Evolutionary conservation across 1,140 invertebrate species (phyloP).

Genomic region (Liolophura sinensis): DNA sequence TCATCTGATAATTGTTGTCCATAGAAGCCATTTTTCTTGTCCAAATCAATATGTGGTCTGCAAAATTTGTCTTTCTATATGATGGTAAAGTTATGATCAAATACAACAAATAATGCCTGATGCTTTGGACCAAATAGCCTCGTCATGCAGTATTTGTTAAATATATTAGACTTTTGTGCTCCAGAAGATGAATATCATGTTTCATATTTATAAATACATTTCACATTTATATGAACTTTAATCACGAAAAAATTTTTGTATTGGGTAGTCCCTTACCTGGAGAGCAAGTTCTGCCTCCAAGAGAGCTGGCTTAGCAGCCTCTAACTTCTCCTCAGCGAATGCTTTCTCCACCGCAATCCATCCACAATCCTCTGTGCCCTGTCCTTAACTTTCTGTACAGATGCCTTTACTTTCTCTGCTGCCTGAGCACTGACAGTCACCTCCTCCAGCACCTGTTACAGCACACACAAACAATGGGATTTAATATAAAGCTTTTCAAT

Average conservation of each 20-base stretch:
- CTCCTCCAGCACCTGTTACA: conserved; percentile 58
- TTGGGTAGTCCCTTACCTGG: conserved; percentile 26
- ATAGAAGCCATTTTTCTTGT: no score
- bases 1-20: no score
- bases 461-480: not conserved
- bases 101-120: no score
- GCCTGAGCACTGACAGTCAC: conserved; percentile 78
- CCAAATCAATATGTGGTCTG: no score
- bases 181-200: no score
- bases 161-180: no score
- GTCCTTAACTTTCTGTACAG: conserved; percentile 92
- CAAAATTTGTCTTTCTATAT: no score
- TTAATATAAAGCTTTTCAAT: not conserved
- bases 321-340: conserved; percentile 85
- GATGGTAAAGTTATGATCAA: no score
- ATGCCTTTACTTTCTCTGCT: conserved; percentile 91
- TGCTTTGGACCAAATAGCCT: no score
- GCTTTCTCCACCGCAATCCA: conserved; percentile 89
- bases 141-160: no score
- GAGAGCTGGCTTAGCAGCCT: conserved; percentile 88
- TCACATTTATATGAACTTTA: no score
- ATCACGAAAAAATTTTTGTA: not conserved
- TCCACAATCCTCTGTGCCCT: conserved; percentile 80
- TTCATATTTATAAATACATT: no score
- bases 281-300: conserved; percentile 93